Percentiles rank a stretch among this genome's conserved stretches.
Evolutionary conservation across 2,113 vertebrate species (phyloP).

Genomic region (Vulpes ferrilata): DNA sequence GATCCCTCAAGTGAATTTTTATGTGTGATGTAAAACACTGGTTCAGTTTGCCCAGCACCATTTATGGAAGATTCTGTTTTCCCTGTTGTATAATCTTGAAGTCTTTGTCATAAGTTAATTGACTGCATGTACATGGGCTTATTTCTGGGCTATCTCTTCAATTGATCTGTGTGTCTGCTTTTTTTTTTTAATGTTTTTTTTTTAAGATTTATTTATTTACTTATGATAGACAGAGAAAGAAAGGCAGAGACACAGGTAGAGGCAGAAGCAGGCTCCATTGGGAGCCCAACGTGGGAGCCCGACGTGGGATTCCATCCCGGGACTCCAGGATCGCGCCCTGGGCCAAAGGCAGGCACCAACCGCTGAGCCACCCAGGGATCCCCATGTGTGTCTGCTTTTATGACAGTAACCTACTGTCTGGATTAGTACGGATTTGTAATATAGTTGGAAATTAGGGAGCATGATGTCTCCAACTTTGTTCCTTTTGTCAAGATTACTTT

Average conservation of each 20-base stretch:
- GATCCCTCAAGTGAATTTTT: neutral
- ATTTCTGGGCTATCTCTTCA: neutral
- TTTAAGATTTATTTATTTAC: too few species aligned
- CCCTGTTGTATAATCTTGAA: neutral
- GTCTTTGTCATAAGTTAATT: neutral
- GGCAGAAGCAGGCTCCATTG: too few species aligned
- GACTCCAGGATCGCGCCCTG: too few species aligned
- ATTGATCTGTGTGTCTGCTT: neutral
- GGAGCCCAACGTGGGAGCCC: too few species aligned
- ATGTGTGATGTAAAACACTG: neutral
- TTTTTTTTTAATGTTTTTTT: neutral
- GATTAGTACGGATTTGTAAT: neutral
- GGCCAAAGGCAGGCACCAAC: too few species aligned
- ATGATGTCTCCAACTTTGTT: neutral
- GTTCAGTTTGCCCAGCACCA: neutral
- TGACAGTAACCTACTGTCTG: neutral
- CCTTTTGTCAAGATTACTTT: neutral
- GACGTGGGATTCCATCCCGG: too few species aligned
- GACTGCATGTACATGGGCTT: neutral
- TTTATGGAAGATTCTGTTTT: neutral
- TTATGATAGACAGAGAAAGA: too few species aligned
- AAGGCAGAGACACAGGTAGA: too few species aligned
- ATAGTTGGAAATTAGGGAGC: neutral
- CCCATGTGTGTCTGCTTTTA: neutral
- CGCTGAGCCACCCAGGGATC: too few species aligned